phyloP scores from a whole-genome alignment of 2,113 vertebrate genomes.

The Pipa parva region DNA sequence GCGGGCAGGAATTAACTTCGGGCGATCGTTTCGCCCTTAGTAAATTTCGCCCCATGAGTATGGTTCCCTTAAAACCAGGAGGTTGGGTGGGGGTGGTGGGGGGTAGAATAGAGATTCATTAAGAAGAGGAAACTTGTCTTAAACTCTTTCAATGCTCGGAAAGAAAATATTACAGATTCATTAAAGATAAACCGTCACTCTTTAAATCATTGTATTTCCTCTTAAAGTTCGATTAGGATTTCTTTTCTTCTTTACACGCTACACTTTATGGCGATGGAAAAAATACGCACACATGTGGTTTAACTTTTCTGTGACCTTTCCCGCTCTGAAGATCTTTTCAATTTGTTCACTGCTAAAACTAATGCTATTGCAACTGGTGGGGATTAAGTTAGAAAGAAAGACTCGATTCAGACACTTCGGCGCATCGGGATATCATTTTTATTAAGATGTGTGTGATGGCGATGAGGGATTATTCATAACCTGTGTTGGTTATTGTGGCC shows the following conservation, averaged over 20 bases:
- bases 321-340: constrained; percentile 45
- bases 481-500: not conserved
- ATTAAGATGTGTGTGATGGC: not conserved
- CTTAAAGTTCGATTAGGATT: constrained; percentile 28
- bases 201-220: constrained; percentile 55
- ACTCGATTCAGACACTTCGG: constrained; percentile 40
- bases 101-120: constrained; percentile 45
- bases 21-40: no score
- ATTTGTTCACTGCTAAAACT: constrained; percentile 49
- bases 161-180: constrained; percentile 46
- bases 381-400: constrained; percentile 45
- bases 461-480: not conserved
- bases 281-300: constrained; percentile 49
- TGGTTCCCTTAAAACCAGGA: no score
- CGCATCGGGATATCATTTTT: constrained; percentile 2
- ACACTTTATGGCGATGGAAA: constrained; percentile 45
- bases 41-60: no score
- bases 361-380: constrained; percentile 47
- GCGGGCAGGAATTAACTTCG: no score
- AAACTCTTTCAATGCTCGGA: constrained; percentile 44
- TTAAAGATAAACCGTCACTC: constrained; percentile 39
- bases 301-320: constrained; percentile 55
- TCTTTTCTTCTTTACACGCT: constrained; percentile 41
- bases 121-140: constrained; percentile 48
- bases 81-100: no score